Base-by-base conservation (phyloP, 2,113 vertebrate genomes). In the Pachyramphus minor region DNA sequence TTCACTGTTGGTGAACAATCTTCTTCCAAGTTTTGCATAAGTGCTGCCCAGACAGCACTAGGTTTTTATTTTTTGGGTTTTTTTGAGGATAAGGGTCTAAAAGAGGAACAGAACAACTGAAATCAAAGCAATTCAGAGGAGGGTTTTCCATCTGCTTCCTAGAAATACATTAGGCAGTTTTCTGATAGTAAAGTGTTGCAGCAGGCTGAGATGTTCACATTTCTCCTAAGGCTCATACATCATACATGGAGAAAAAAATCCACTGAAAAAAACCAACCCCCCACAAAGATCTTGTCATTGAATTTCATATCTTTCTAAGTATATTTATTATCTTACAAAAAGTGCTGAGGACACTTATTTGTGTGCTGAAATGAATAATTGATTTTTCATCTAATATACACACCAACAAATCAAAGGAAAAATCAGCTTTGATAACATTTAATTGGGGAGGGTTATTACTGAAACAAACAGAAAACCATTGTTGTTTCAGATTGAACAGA, bases 291-390 rank as follows among this genome's bases (percentile, higher is more conserved):
- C 30, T 50, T 77, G 23, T 49, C 22, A 30, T 12, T 74, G 55
- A 66, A 62, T 15, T 73, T 71, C 58, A 35, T 56, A 58, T 73
- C 31, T 42, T 62, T 76, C 6, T 45, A 76, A 74, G 24, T 78
- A 41, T 7, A 33, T 71, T 92, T 15, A 58, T 82, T 91, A 69
- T 35, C 47, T 21, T 59, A 58, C 21, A 71, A 62, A 67, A 93
- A 80, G 8, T 58, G 23, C 24, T 52, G 42, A 87, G 59, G 55
- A 74, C 18, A 55, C 10, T 84, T 64, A 69, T 37, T 66, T 84
- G 37, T 94, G 25, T 63, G 60, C 33, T 81, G 64, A 94, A 92
- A 84, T 68, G 52, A 84, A 33, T 68, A 72, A 94, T 52, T 12
- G 2, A 68, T 93, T 90, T 92, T 89, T 92, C 4, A 12, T 76